These are phyloP conservation scores for Pogonocherus hispidulus DNA, from an alignment of 2,888 invertebrate species.

Conservation along the genomic window DNA sequence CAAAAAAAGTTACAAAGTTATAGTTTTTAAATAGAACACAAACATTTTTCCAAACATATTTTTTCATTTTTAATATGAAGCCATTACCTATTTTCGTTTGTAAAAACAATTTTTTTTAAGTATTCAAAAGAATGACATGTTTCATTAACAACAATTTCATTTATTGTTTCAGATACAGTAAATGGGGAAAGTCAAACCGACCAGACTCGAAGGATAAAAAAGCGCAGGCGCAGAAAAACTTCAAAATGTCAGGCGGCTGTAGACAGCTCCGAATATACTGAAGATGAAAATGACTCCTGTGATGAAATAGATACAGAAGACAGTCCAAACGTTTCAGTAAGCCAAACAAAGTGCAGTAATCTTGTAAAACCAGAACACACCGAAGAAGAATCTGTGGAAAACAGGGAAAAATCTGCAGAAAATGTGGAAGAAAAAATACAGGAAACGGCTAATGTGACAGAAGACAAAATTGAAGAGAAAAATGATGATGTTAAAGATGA, in stretches of 20 bases:
- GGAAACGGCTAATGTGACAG: neutral
- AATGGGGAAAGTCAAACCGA: conserved; percentile 39
- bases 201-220: conserved; percentile 53
- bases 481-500: neutral
- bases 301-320: conserved; percentile 27
- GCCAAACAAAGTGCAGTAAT: conserved; percentile 20
- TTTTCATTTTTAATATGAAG: too few species aligned
- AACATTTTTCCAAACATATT: too few species aligned
- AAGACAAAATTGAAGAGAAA: neutral
- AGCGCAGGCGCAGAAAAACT: conserved; percentile 57
- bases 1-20: too few species aligned
- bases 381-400: neutral
- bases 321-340: neutral
- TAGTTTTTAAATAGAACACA: too few species aligned
- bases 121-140: neutral
- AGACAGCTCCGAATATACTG: conserved; percentile 57
- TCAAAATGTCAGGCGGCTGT: conserved; percentile 49
- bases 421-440: conserved; percentile 14
- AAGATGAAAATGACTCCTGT: conserved; percentile 46
- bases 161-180: conserved; percentile 48
- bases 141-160: too few species aligned
- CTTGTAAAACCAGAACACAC: conserved; percentile 48
- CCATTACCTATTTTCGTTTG: too few species aligned
- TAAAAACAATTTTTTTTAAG: too few species aligned
- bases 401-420: neutral